Evolutionary conservation across 1,140 invertebrate genomes (phyloP).

Genomic region (Leguminivora glycinivorella): DNA sequence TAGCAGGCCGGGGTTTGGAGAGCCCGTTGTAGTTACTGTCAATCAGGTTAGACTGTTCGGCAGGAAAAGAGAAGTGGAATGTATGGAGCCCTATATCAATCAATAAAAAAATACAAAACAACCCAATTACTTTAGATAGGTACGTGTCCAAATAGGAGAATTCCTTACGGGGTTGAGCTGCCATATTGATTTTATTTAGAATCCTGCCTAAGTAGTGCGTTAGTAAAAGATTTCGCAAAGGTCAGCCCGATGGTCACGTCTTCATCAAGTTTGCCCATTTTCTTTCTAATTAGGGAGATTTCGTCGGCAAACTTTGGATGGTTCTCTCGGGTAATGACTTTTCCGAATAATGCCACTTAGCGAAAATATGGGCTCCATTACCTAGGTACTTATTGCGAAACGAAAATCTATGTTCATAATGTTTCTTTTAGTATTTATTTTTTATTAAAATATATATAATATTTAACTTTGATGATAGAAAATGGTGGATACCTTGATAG

Average conservation of each 20-base stretch:
- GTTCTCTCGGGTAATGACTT: constrained; percentile 31
- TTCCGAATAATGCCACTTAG: constrained; percentile 18
- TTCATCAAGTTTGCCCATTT: constrained; percentile 39
- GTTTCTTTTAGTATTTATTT: background rate
- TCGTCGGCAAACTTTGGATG: constrained; percentile 31
- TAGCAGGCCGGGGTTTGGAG: too few species aligned
- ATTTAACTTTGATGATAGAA: too few species aligned
- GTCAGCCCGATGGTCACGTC: constrained; percentile 26
- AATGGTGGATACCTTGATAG: too few species aligned
- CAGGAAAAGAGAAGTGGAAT: too few species aligned
- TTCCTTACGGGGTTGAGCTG: too few species aligned
- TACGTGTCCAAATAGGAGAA: too few species aligned
- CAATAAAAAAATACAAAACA: too few species aligned
- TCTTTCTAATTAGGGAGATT: constrained; percentile 42
- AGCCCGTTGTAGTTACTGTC: too few species aligned
- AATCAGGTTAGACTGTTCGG: too few species aligned
- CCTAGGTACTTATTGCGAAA: constrained; percentile 1
- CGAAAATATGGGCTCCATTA: constrained; percentile 14
- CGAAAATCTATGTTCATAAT: constrained; percentile 10
- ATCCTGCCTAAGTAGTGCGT: constrained; percentile 20
- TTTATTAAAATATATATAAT: background rate
- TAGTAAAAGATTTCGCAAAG: constrained; percentile 26
- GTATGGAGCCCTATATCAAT: too few species aligned
- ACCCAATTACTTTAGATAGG: too few species aligned
- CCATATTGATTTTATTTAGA: background rate